Conservation (phyloP, 53 echinoderm and acorn worm species). For the Holothuria leucospilota region DNA sequence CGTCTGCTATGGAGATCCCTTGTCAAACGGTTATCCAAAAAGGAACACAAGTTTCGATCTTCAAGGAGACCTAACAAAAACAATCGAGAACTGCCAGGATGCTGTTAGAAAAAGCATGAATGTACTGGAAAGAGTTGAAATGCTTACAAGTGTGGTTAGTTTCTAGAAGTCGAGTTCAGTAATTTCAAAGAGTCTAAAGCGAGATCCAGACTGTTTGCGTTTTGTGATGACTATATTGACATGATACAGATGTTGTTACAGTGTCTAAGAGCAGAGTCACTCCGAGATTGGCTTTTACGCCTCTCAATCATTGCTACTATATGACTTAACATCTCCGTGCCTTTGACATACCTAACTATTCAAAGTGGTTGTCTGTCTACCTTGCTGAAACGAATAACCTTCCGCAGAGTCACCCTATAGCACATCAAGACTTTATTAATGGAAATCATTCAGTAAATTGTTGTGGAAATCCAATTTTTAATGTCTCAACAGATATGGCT, state of each 20-base stretch:
- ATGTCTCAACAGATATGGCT: too few relatives aligned
- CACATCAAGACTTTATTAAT: slow-evolving; percentile 19
- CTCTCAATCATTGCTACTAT: background rate
- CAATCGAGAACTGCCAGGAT: background rate
- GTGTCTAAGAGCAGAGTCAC: slow-evolving; percentile 30
- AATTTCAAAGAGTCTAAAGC: background rate
- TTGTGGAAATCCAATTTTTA: background rate
- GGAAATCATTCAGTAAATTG: slow-evolving; percentile 39
- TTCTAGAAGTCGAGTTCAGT: background rate
- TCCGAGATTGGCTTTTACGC: slow-evolving; percentile 28
- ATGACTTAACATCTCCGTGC: slow-evolving; percentile 25
- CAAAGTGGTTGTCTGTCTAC: slow-evolving; percentile 42
- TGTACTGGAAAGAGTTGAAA: background rate
- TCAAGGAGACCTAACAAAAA: background rate
- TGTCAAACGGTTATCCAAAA: too few relatives aligned
- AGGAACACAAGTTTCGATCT: background rate
- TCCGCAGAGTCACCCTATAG: background rate
- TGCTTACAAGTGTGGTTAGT: background rate
- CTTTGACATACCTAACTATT: slow-evolving; percentile 46
- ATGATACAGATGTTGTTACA: slow-evolving; percentile 34
- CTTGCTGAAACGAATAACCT: slow-evolving; percentile 37
- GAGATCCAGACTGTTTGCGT: slow-evolving; percentile 29
- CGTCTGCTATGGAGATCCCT: background rate
- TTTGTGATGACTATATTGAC: slow-evolving; percentile 23
- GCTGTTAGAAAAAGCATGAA: background rate